Evolutionary conservation across 2,888 invertebrate species (phyloP).

Genomic region (Tolmerus cingulatus): DNA sequence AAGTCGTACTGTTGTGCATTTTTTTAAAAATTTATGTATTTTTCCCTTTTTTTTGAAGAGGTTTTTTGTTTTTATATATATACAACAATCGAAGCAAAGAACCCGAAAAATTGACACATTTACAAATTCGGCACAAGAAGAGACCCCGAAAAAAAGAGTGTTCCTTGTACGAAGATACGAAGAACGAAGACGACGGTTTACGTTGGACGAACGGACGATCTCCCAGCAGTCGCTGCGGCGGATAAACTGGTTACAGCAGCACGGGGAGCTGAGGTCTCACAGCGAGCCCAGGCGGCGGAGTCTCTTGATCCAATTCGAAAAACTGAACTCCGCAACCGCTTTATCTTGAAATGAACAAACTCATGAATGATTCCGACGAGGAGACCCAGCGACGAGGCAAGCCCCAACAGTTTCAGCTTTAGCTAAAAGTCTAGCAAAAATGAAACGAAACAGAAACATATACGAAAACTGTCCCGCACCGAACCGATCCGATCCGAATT

Average conservation of each 20-base stretch:
- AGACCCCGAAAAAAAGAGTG: neutral
- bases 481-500: neutral
- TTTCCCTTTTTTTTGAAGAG: neutral
- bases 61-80: neutral
- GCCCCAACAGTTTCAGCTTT: neutral
- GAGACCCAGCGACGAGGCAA: neutral
- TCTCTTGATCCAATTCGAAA: conserved; percentile 35
- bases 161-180: neutral
- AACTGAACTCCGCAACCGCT: conserved; percentile 21
- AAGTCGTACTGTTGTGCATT: conserved; percentile 21
- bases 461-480: neutral
- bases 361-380: conserved; percentile 33
- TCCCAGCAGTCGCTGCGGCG: conserved; percentile 8
- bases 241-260: conserved; percentile 35
- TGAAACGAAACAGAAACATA: neutral
- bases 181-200: neutral
- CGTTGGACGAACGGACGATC: neutral
- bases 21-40: neutral
- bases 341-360: conserved; percentile 35
- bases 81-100: conserved; percentile 15
- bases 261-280: conserved; percentile 3
- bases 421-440: neutral
- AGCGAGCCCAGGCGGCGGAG: neutral
- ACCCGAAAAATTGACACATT: conserved; percentile 34
- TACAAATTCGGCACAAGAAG: conserved; percentile 32